Percentiles rank a stretch among this genome's conserved stretches.
Conservation (phyloP, 2,888 invertebrate genomes). For the Hypercompe scribonia region DNA sequence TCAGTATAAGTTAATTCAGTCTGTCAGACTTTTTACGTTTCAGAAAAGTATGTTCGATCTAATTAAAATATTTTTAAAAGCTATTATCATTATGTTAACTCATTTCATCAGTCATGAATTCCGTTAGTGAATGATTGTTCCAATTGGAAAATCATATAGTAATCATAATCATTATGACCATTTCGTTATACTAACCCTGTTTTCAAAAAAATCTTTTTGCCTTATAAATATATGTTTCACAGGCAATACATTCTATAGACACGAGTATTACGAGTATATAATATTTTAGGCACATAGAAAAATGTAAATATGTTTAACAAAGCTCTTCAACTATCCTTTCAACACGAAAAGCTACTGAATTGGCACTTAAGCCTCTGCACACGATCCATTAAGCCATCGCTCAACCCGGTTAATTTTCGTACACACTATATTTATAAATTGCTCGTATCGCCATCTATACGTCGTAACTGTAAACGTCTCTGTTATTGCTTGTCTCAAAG, state of each 20-base stretch:
- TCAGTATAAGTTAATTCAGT: too few relatives aligned
- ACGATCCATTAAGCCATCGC: slow-evolving; percentile 26
- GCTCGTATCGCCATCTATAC: slow-evolving; percentile 22
- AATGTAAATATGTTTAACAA: not conserved
- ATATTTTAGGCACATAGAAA: not conserved
- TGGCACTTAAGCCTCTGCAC: slow-evolving; percentile 26
- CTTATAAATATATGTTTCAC: not conserved
- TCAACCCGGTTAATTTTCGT: slow-evolving; percentile 21
- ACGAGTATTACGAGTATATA: not conserved
- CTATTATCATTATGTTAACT: too few relatives aligned
- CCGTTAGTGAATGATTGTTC: too few relatives aligned
- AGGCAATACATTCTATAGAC: not conserved
- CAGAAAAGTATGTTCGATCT: not conserved
- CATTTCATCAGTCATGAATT: too few relatives aligned
- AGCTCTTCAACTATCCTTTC: slow-evolving; percentile 12
- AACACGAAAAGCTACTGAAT: slow-evolving; percentile 15
- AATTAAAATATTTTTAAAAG: not conserved
- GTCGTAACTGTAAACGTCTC: slow-evolving; percentile 42
- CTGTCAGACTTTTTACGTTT: not conserved
- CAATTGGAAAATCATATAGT: too few relatives aligned
- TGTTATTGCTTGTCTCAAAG: slow-evolving; percentile 48
- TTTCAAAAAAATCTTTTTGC: too few relatives aligned
- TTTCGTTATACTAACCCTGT: too few relatives aligned
- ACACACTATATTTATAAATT: slow-evolving; percentile 25
- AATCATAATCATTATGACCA: too few relatives aligned